Percentiles rank a stretch among this genome's conserved stretches.
Evolutionary conservation across 1,140 invertebrate species (phyloP).

Genomic region (Rhyzopertha dominica): DNA sequence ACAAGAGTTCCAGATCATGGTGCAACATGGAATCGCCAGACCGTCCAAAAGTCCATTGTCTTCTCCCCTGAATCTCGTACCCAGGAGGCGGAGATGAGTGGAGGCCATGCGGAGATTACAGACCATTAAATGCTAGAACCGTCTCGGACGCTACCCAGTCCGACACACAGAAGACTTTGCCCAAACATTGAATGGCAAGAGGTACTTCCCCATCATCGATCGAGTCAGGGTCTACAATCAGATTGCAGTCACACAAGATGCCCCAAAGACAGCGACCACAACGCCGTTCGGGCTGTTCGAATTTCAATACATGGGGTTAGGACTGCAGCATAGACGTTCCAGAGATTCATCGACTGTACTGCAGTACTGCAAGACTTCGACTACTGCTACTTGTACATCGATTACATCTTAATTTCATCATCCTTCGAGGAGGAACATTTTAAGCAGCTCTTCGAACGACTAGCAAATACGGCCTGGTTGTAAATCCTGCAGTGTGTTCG

Average conservation of each 20-base stretch:
- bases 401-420: slow-evolving; percentile 38
- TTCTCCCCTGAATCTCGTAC: slow-evolving; percentile 44
- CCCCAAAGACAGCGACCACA: too few species aligned
- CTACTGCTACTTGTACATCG: slow-evolving; percentile 30
- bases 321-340: slow-evolving; percentile 42
- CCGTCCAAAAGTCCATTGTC: slow-evolving; percentile 42
- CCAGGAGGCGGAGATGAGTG: slow-evolving; percentile 42
- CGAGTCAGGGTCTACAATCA: too few species aligned
- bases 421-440: slow-evolving; percentile 30
- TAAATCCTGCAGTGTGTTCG: slow-evolving; percentile 35
- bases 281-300: too few species aligned
- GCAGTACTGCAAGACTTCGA: slow-evolving; percentile 8
- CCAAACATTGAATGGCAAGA: slow-evolving; percentile 34
- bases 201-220: too few species aligned
- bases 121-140: slow-evolving; percentile 44
- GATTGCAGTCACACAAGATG: too few species aligned
- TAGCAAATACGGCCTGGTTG: slow-evolving; percentile 25
- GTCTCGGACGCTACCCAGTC: slow-evolving; percentile 42
- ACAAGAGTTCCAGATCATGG: slow-evolving; percentile 32
- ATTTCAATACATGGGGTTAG: too few species aligned
- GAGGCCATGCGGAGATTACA: slow-evolving; percentile 48
- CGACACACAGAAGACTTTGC: slow-evolving; percentile 37
- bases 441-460: slow-evolving; percentile 26
- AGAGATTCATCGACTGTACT: slow-evolving; percentile 18
- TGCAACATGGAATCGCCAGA: slow-evolving; percentile 25